Percentiles rank a stretch among this genome's conserved stretches.
These are phyloP conservation scores for Clarias fuscus DNA, from an alignment of 2,797 vertebrate species.

Conservation along the genomic window DNA sequence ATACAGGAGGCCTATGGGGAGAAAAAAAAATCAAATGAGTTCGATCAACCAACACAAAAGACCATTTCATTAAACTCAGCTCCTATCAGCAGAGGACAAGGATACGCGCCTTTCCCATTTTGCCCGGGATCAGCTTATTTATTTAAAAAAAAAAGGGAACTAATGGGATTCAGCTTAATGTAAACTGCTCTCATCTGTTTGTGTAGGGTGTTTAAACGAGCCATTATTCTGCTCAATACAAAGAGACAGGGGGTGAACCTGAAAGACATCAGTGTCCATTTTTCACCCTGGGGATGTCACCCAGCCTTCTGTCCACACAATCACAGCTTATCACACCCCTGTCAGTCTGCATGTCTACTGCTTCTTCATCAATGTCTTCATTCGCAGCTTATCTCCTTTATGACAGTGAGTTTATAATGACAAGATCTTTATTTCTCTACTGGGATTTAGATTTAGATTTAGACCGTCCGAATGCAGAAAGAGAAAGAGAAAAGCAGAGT, in stretches of 20 bases:
- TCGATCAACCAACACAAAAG: slow-evolving; percentile 59
- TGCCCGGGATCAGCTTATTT: slow-evolving; percentile 51
- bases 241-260: slow-evolving; percentile 43
- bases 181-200: slow-evolving; percentile 55
- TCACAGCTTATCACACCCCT: slow-evolving; percentile 34
- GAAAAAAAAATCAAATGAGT: slow-evolving; percentile 62
- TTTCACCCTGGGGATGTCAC: slow-evolving; percentile 34
- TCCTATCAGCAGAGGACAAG: slow-evolving; percentile 55
- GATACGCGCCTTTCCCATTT: slow-evolving; percentile 22
- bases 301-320: slow-evolving; percentile 33
- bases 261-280: slow-evolving; percentile 39
- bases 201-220: slow-evolving; percentile 50
- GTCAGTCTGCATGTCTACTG: slow-evolving; percentile 38
- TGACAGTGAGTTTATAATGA: slow-evolving; percentile 26
- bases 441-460: slow-evolving; percentile 13
- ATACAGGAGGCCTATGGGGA: slow-evolving; percentile 78
- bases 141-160: slow-evolving; percentile 50
- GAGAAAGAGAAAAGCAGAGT: not conserved
- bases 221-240: slow-evolving; percentile 53
- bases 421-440: slow-evolving; percentile 28
- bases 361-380: slow-evolving; percentile 25
- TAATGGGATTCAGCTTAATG: slow-evolving; percentile 61
- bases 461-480: slow-evolving; percentile 18
- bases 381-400: slow-evolving; percentile 31
- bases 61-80: slow-evolving; percentile 58